Conservation (phyloP, 30 jellyfish, hydroid and myxozoan genomes). For the Turritopsis dohrnii region DNA sequence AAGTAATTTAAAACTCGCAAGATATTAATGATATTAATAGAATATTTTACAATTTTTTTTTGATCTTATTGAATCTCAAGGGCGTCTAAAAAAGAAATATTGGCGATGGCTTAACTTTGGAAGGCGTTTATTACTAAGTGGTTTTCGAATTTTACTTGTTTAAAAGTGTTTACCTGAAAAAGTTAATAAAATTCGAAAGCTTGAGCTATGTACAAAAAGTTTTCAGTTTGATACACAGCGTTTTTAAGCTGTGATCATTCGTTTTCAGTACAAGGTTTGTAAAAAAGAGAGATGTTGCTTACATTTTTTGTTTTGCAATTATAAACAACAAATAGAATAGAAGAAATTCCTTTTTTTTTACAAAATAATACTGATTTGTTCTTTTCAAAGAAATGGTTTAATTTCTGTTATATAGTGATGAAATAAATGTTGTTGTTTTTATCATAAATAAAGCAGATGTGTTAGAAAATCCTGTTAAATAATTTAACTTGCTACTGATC, state of each 20-base stretch:
- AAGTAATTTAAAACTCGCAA: too few relatives aligned
- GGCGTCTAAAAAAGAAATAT: too few relatives aligned
- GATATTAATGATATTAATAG: too few relatives aligned
- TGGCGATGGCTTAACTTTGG: too few relatives aligned
- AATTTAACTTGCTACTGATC: background rate
- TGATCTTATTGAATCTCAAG: too few relatives aligned
- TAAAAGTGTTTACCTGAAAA: too few relatives aligned
- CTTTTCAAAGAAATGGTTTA: background rate
- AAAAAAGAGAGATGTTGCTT: background rate
- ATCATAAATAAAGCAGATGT: background rate
- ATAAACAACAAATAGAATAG: background rate
- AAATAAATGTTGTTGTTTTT: background rate
- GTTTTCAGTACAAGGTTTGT: too few relatives aligned
- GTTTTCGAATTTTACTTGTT: too few relatives aligned
- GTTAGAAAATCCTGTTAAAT: background rate
- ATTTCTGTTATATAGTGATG: background rate
- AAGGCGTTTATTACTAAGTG: too few relatives aligned
- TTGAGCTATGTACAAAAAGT: background rate
- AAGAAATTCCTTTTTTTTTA: background rate
- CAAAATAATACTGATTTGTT: background rate
- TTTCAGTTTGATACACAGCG: background rate
- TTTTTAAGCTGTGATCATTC: background rate
- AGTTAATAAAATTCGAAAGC: too few relatives aligned
- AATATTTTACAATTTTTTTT: too few relatives aligned
- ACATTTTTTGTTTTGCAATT: background rate